Evolutionary conservation across 1,140 invertebrate genomes (phyloP).

Genomic region (Prorops nasuta): DNA sequence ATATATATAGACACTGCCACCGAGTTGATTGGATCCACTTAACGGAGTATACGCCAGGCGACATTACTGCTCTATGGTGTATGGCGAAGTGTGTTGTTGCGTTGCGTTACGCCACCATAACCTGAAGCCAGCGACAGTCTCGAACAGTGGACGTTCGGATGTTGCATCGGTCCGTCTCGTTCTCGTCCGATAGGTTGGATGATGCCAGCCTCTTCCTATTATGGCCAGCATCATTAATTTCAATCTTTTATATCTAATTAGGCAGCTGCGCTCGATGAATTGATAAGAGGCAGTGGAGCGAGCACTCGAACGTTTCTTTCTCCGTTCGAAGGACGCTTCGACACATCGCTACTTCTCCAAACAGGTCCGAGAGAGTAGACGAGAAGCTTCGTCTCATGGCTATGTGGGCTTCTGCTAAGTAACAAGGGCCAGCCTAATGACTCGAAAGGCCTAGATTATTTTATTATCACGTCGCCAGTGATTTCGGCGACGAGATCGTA

Average conservation of each 20-base stretch:
- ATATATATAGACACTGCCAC: slow-evolving; percentile 39
- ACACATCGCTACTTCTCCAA: slow-evolving; percentile 27
- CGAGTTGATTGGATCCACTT: slow-evolving; percentile 55
- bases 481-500: slow-evolving; percentile 44
- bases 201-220: too few species aligned
- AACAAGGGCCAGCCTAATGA: slow-evolving; percentile 52
- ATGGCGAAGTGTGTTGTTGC: slow-evolving; percentile 39
- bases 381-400: slow-evolving; percentile 20
- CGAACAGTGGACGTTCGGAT: too few species aligned
- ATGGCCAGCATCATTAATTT: too few species aligned
- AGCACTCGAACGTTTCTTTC: too few species aligned
- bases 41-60: slow-evolving; percentile 48
- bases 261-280: too few species aligned
- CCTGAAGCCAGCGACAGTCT: slow-evolving; percentile 23
- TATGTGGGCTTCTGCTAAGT: slow-evolving; percentile 48
- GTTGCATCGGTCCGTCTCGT: too few species aligned
- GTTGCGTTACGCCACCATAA: slow-evolving; percentile 36
- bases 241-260: too few species aligned
- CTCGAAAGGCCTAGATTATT: slow-evolving; percentile 54
- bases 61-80: slow-evolving; percentile 53
- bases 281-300: too few species aligned
- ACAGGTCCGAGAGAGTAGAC: slow-evolving; percentile 7
- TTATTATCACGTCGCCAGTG: slow-evolving; percentile 53
- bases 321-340: slow-evolving; percentile 8
- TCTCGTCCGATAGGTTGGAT: too few species aligned